Percentiles rank a stretch among this genome's conserved stretches.
Conservation (phyloP, 2,113 vertebrate genomes). For the Ochotona princeps region DNA sequence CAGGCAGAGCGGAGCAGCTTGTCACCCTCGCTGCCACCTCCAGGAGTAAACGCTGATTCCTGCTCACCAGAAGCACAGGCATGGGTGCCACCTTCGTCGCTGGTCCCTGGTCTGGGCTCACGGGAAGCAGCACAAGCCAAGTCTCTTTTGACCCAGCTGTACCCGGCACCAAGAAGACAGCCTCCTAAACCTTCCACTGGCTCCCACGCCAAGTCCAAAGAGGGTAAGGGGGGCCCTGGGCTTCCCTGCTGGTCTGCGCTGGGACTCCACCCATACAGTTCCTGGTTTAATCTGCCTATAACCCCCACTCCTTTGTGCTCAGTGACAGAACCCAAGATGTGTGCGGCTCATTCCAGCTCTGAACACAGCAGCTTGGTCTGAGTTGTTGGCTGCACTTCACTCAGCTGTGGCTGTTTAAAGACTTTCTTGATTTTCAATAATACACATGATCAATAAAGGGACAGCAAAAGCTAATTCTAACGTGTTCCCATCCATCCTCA, state of each 20-base stretch:
- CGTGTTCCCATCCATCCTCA: neutral
- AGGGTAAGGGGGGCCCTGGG: no score
- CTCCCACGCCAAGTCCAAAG: no score
- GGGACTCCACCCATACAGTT: accelerated
- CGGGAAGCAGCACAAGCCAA: neutral
- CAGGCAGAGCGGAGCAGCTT: no score
- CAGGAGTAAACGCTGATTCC: neutral
- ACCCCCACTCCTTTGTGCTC: neutral
- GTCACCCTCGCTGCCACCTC: neutral
- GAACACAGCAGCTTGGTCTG: neutral
- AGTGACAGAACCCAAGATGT: neutral
- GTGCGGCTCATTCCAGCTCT: no score
- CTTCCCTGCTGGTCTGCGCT: no score
- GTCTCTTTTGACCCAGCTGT: neutral
- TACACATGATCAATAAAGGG: neutral
- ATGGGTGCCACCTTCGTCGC: neutral
- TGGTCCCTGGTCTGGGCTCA: accelerated
- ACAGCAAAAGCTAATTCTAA: neutral
- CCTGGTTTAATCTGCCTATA: neutral
- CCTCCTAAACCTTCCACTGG: no score
- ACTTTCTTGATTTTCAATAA: neutral
- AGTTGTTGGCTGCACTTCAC: neutral
- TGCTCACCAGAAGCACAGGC: neutral
- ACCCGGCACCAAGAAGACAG: neutral
- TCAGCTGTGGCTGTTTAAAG: no score